Evolutionary conservation across 2,113 vertebrate species (phyloP).

Genomic region (Ictalurus punctatus): DNA sequence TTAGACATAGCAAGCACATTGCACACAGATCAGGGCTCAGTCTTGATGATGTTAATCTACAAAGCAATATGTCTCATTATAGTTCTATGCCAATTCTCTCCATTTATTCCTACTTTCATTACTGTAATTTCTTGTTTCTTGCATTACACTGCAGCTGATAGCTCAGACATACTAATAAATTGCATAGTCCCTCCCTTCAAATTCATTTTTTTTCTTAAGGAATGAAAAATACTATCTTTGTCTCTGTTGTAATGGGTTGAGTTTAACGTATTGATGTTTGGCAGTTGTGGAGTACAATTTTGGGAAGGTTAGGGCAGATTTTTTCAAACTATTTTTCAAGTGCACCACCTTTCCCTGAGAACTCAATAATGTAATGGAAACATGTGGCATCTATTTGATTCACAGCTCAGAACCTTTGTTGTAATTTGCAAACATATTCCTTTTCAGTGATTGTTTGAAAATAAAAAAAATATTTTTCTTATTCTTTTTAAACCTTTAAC

Average conservation of each 20-base stretch:
- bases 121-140: constrained; percentile 65
- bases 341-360: neutral
- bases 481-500: too few species aligned
- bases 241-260: neutral
- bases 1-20: constrained; percentile 11
- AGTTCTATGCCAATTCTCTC: constrained; percentile 54
- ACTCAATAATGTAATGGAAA: neutral
- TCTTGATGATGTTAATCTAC: neutral
- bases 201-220: neutral
- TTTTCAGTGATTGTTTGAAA: neutral
- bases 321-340: neutral
- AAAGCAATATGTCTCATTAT: constrained; percentile 42
- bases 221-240: neutral
- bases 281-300: neutral
- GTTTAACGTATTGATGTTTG: neutral
- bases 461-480: neutral
- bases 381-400: neutral
- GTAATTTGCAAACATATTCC: neutral
- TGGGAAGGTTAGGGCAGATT: neutral
- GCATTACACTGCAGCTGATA: constrained; percentile 65
- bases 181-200: neutral
- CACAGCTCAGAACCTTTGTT: neutral
- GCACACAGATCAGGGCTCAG: neutral
- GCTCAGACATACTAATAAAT: constrained; percentile 8
- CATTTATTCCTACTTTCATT: constrained; percentile 45